Evolutionary conservation across 2,797 vertebrate genomes (phyloP).

Genomic region (Pseudochirops corinnae): DNA sequence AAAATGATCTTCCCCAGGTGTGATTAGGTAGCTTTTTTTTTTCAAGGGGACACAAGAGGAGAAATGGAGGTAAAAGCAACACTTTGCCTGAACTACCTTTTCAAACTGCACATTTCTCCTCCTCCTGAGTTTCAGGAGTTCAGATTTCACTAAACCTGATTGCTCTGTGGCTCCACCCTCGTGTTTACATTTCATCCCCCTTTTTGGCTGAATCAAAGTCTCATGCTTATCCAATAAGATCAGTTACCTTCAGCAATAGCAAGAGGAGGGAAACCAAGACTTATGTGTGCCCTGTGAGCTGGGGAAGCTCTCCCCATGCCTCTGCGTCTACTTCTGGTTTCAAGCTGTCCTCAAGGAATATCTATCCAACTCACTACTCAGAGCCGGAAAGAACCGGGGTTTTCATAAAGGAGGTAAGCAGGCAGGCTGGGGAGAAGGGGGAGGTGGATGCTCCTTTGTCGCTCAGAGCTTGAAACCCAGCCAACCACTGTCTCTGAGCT

Average conservation of each 20-base stretch:
- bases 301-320: not conserved
- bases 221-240: constrained; percentile 80
- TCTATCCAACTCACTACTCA: rapidly evolving
- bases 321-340: not conserved
- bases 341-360: constrained; percentile 2
- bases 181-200: constrained; percentile 91
- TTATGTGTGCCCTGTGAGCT: not conserved
- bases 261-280: not conserved
- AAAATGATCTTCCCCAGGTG: not conserved
- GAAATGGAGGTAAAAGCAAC: constrained; percentile 39
- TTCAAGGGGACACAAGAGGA: not conserved
- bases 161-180: constrained; percentile 83
- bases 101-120: constrained; percentile 41
- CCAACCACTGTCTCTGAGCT: not conserved
- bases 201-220: constrained; percentile 87
- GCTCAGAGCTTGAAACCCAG: constrained; percentile 26
- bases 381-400: not conserved
- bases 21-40: not conserved
- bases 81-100: constrained; percentile 45
- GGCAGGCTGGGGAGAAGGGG: not conserved
- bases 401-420: constrained; percentile 80
- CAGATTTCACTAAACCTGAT: constrained; percentile 87
- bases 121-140: constrained; percentile 81
- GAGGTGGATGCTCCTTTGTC: not conserved
- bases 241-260: constrained; percentile 82